Evolutionary conservation across 2,113 vertebrate genomes (phyloP).

Genomic region (Anseranas semipalmata): DNA sequence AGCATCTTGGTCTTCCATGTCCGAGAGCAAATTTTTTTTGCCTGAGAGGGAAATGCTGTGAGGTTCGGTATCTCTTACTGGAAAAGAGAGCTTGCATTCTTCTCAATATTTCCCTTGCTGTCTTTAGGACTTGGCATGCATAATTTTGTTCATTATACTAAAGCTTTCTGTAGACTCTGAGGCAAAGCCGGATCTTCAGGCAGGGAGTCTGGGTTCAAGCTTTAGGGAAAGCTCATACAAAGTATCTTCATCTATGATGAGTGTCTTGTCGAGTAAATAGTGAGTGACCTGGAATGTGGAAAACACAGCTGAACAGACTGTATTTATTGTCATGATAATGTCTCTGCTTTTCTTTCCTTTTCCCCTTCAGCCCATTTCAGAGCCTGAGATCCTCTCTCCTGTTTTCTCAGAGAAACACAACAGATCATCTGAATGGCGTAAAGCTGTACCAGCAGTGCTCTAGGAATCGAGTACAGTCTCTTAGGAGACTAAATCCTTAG

Average conservation of each 20-base stretch:
- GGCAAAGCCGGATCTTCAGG: slow-evolving; percentile 80
- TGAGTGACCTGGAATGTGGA: slow-evolving; percentile 88
- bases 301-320: background rate
- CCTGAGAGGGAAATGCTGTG: slow-evolving; percentile 54
- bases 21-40: background rate
- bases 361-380: background rate
- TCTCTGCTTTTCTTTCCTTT: background rate
- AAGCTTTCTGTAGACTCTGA: slow-evolving; percentile 20
- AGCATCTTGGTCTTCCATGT: slow-evolving; percentile 27
- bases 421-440: background rate
- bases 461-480: background rate
- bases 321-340: background rate
- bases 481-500: background rate
- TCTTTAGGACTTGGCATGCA: slow-evolving; percentile 49
- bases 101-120: background rate
- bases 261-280: slow-evolving; percentile 93
- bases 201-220: slow-evolving; percentile 95
- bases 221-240: slow-evolving; percentile 96
- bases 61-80: slow-evolving; percentile 29
- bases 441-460: background rate
- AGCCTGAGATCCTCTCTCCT: rapidly evolving
- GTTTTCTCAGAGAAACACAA: background rate
- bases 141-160: slow-evolving; percentile 13
- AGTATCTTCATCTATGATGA: slow-evolving; percentile 96
- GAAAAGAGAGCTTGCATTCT: slow-evolving; percentile 43